Base-by-base conservation (phyloP, 1,140 invertebrate species). In the Camponotus floridanus region DNA sequence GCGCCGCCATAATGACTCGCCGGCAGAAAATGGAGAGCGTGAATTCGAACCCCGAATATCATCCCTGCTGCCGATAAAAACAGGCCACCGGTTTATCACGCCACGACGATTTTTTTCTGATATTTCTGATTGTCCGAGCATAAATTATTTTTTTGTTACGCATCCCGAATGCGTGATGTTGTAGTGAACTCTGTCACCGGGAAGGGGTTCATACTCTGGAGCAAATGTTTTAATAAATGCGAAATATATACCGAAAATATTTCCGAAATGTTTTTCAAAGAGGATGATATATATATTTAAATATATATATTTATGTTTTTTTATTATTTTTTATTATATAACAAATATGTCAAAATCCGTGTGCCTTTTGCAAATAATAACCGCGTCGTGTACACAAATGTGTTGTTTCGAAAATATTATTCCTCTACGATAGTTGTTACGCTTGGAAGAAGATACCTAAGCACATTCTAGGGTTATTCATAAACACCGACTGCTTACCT, bases 141-240 rank as follows among this genome's bases (percentile, higher is more conserved):
- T 83, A 83, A 55, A 83, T 83, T 83, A 83, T 83, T 73, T 26
- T 26, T 83, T 83, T 73, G 39, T 61, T 83, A n/a, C 79, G 6
- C 39, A 26, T 18, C 45, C 18, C 1, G 55, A 61, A 74, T 33
- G 51, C 21, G 26, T 21, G 21, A 13, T 42, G 26, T 55, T 57
- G 48, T 21, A 31, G 15, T n/a, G 55, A 36, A 13, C 39, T 21
- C 21, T 9, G 15, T 76, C 61, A 48, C 6, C 59, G 64, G 48
- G 1, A 3, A 51, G 51, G 26, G 26, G 26, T 81, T 81, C 45
- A 36, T 31, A 57, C 8, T 2, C 7, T n/a, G 48, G 6, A 45
- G 18, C 45, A 73, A 62, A 74, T 42, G 39, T 73, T 74, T 62
- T 42, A 81, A 45, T 55, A 45, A 61, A 81, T 26, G 39, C 18